Evolutionary conservation across 2,888 invertebrate genomes (phyloP).

Genomic region (Apamea epomidion): DNA sequence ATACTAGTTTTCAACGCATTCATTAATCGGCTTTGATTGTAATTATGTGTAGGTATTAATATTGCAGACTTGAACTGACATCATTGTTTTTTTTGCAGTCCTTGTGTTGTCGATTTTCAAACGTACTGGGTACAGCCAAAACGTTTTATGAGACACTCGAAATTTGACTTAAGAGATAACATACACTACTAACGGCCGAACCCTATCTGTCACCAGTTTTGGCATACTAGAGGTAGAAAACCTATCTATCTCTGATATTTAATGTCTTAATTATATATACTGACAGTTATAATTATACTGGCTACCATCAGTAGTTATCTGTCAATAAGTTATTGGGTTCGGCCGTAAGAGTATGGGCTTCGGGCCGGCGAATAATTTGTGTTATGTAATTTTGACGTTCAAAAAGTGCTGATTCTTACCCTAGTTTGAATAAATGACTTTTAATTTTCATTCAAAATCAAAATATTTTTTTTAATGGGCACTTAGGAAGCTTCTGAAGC

Average conservation of each 20-base stretch:
- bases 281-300: too few relatives aligned
- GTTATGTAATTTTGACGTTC: not conserved
- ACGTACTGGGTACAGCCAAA: not conserved
- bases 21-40: slow-evolving; percentile 3
- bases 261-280: too few relatives aligned
- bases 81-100: slow-evolving; percentile 7
- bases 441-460: not conserved
- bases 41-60: slow-evolving; percentile 21
- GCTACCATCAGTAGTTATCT: too few relatives aligned
- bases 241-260: too few relatives aligned
- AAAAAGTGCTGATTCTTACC: not conserved
- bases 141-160: not conserved
- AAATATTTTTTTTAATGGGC: too few relatives aligned
- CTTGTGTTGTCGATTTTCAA: not conserved
- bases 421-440: not conserved
- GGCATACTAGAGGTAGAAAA: too few relatives aligned
- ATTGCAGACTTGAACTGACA: not conserved
- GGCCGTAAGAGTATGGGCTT: too few relatives aligned
- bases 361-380: not conserved
- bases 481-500: not conserved
- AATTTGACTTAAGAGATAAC: not conserved
- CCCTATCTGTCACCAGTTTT: too few relatives aligned
- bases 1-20: slow-evolving; percentile 33
- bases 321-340: too few relatives aligned
- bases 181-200: too few relatives aligned